phyloP scores from a whole-genome alignment of 2,113 vertebrate genomes.

The Oreochromis spilurus region DNA sequence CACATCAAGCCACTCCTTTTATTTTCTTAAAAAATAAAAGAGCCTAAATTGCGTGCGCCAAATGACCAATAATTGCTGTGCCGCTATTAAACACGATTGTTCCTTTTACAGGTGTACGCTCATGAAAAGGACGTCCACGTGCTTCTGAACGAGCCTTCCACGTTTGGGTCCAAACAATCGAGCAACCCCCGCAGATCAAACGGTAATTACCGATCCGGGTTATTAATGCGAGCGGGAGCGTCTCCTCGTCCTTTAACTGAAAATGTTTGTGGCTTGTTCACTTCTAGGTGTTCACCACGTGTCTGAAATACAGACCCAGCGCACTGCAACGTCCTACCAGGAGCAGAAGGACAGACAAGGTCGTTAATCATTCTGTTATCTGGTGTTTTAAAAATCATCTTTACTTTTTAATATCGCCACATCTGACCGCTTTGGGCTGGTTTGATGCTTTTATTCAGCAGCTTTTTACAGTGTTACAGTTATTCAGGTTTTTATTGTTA shows the following conservation, averaged over 20 bases:
- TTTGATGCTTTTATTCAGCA: background rate
- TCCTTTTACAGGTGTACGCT: constrained; percentile 78
- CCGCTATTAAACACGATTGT: constrained; percentile 44
- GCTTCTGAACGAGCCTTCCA: constrained; percentile 59
- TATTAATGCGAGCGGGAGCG: background rate
- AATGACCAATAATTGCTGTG: constrained; percentile 63
- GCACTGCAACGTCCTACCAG: constrained; percentile 76
- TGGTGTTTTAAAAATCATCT: background rate
- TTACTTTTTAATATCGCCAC: background rate
- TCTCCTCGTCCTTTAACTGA: background rate
- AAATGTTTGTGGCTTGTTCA: background rate
- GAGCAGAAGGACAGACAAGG: constrained; percentile 83
- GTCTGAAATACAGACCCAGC: constrained; percentile 81
- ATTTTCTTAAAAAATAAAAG: background rate
- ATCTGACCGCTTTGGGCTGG: background rate
- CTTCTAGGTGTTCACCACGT: constrained; percentile 53
- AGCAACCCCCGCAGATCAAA: constrained; percentile 73
- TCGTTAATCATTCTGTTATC: constrained; percentile 27
- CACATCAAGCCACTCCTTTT: background rate
- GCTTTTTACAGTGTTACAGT: background rate
- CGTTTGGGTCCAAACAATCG: constrained; percentile 73
- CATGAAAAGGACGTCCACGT: constrained; percentile 76
- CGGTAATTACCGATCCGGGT: constrained; percentile 70
- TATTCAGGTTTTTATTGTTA: background rate
- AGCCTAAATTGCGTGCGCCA: constrained; percentile 25